These are phyloP conservation scores for Leiothrix lutea DNA, from an alignment of 2,113 vertebrate genomes.

Conservation along the genomic window DNA sequence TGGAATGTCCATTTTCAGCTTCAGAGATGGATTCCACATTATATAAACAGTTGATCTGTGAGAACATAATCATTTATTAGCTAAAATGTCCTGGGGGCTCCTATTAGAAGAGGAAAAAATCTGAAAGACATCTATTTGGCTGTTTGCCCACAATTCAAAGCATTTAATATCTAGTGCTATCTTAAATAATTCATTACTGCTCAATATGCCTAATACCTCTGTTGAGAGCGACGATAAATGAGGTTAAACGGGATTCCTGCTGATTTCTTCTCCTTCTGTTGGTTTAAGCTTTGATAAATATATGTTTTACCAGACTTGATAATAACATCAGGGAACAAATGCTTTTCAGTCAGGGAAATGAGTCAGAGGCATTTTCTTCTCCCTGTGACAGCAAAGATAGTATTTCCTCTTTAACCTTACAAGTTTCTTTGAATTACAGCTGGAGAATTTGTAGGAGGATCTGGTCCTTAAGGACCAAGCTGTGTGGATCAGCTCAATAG, in stretches of 20 bases:
- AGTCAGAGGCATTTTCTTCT: not conserved
- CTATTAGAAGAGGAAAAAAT: not conserved
- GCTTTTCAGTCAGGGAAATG: not conserved
- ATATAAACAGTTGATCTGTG: not conserved
- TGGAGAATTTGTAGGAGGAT: not conserved
- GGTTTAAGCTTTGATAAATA: slow-evolving; percentile 50
- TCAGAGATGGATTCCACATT: not conserved
- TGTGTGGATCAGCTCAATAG: not conserved
- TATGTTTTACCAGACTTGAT: slow-evolving; percentile 12
- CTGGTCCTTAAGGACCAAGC: not conserved
- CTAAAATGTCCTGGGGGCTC: not conserved
- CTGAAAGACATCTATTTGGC: not conserved
- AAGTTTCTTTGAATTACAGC: not conserved
- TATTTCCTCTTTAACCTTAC: not conserved
- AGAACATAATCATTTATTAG: not conserved
- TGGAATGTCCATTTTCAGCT: not conserved
- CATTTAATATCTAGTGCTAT: slow-evolving; percentile 39
- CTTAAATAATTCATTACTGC: slow-evolving; percentile 63
- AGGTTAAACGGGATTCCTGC: slow-evolving; percentile 48
- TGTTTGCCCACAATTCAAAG: slow-evolving; percentile 25
- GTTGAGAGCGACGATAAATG: slow-evolving; percentile 14
- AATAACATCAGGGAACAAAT: not conserved
- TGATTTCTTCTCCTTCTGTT: slow-evolving; percentile 29
- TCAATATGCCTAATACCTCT: slow-evolving; percentile 33
- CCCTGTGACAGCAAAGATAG: not conserved